phyloP scores from a whole-genome alignment of 2,888 invertebrate species.

The Philhelius pedissequus region DNA sequence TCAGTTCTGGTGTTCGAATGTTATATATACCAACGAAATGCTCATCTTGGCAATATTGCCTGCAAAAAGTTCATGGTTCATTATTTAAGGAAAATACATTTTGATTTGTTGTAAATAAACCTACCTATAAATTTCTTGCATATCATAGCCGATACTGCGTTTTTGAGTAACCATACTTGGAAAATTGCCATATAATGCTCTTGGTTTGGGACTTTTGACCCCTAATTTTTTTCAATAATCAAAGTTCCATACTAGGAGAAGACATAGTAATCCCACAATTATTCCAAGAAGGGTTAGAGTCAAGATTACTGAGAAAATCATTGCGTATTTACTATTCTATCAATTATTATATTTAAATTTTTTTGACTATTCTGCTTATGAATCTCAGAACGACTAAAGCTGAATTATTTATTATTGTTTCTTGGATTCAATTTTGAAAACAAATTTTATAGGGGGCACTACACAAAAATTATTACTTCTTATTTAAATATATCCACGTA shows the following conservation, averaged over 20 bases:
- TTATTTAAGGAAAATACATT: neutral
- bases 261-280: conserved; percentile 67
- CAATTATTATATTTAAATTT: neutral
- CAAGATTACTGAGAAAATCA: neutral
- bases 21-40: conserved; percentile 78
- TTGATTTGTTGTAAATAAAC: neutral
- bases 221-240: conserved; percentile 77
- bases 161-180: conserved; percentile 72
- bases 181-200: conserved; percentile 75
- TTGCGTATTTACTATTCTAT: neutral
- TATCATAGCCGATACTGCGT: conserved; percentile 74
- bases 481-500: too few species aligned
- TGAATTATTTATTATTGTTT: too few species aligned
- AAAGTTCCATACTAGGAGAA: conserved; percentile 74
- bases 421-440: too few species aligned
- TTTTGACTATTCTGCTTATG: neutral
- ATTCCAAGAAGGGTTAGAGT: conserved; percentile 18
- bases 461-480: too few species aligned
- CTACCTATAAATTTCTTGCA: conserved; percentile 77
- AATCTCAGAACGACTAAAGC: neutral
- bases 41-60: conserved; percentile 72
- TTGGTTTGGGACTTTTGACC: conserved; percentile 76
- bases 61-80: conserved; percentile 51
- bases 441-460: too few species aligned
- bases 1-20: conserved; percentile 74